These are phyloP conservation scores for Agonopterix heracliana DNA, from an alignment of 2,888 invertebrate species.

Conservation along the genomic window DNA sequence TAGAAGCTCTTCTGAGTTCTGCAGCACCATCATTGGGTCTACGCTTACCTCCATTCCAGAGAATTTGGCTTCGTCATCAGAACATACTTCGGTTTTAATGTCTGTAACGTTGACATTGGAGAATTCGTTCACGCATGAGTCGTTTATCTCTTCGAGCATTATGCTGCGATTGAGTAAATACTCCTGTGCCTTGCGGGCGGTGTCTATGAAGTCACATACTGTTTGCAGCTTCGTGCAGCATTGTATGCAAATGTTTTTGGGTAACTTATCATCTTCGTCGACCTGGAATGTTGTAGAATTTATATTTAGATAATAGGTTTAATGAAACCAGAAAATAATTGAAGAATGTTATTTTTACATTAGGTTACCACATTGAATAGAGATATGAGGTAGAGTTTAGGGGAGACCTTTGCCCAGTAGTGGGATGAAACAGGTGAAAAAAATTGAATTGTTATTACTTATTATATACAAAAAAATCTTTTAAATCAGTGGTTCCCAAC, in stretches of 20 bases:
- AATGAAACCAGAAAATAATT: too few relatives aligned
- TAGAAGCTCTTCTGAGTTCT: slow-evolving; percentile 66
- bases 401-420: too few relatives aligned
- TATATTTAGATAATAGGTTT: not conserved
- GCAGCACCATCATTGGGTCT: slow-evolving; percentile 82
- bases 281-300: slow-evolving; percentile 60
- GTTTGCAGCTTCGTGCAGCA: slow-evolving; percentile 80
- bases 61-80: slow-evolving; percentile 37
- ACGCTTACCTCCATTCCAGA: slow-evolving; percentile 81
- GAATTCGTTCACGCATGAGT: slow-evolving; percentile 11
- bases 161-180: slow-evolving; percentile 57
- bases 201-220: slow-evolving; percentile 80
- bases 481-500: too few relatives aligned
- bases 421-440: too few relatives aligned
- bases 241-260: slow-evolving; percentile 80
- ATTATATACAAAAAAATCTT: too few relatives aligned
- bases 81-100: slow-evolving; percentile 21
- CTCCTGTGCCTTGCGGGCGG: slow-evolving; percentile 79
- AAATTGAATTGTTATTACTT: too few relatives aligned
- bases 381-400: too few relatives aligned
- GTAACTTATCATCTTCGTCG: slow-evolving; percentile 79
- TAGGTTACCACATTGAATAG: too few relatives aligned
- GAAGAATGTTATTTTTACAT: too few relatives aligned
- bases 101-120: slow-evolving; percentile 13
- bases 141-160: slow-evolving; percentile 52